Conservation (phyloP, 2,113 vertebrate genomes). For the Mirounga angustirostris region DNA sequence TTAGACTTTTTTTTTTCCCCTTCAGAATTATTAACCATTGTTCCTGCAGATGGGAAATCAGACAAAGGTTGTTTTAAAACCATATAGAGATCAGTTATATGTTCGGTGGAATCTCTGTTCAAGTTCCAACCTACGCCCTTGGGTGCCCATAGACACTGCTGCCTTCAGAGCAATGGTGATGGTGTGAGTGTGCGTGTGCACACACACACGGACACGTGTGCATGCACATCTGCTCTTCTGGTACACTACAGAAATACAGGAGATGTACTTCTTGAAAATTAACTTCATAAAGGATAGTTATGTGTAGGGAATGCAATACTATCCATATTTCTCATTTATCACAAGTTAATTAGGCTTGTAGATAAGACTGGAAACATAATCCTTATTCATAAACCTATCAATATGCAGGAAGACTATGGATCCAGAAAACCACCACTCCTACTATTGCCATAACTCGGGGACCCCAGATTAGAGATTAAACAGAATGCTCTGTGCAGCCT, state of each 20-base stretch:
- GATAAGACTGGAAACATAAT: neutral
- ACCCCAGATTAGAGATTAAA: neutral
- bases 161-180: neutral
- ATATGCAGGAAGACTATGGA: neutral
- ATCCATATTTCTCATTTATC: neutral
- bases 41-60: neutral
- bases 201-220: fast-evolving
- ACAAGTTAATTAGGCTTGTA: neutral
- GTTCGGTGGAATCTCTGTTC: neutral
- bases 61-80: neutral
- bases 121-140: neutral
- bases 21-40: neutral
- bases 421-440: neutral
- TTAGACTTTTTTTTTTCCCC: neutral
- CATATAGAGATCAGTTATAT: neutral
- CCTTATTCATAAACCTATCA: neutral
- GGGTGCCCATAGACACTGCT: neutral
- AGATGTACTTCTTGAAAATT: constrained; percentile 28
- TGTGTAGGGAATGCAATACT: neutral
- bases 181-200: fast-evolving
- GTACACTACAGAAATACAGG: neutral
- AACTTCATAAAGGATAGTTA: constrained; percentile 25
- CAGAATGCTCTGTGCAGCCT: fast-evolving
- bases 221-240: neutral
- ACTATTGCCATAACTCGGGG: neutral